Evolutionary conservation across 2,888 invertebrate genomes (phyloP).

Genomic region (Sinodicranocentrus sp.): DNA sequence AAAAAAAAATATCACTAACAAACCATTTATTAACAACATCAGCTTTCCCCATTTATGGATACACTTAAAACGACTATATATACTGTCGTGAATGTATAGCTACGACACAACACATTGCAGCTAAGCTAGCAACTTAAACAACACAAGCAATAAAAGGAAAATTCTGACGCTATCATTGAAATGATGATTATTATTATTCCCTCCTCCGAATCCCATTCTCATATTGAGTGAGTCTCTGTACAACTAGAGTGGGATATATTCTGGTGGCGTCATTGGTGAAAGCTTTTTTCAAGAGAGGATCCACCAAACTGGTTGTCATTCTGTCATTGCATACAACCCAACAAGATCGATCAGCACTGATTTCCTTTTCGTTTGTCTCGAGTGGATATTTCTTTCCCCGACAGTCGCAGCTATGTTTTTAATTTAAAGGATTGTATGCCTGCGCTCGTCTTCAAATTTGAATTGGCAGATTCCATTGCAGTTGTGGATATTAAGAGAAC

Average conservation of each 20-base stretch:
- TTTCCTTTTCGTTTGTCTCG: too few relatives aligned
- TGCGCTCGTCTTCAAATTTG: too few relatives aligned
- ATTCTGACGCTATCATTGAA: constrained; percentile 54
- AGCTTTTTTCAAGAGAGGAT: neutral
- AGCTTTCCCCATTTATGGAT: constrained; percentile 9
- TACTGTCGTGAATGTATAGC: neutral
- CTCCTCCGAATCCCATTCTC: constrained; percentile 47
- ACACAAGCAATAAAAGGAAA: constrained; percentile 60
- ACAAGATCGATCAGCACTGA: too few relatives aligned
- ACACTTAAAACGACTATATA: constrained; percentile 2
- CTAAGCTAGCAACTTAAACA: constrained; percentile 15
- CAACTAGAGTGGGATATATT: too few relatives aligned
- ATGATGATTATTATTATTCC: constrained; percentile 54
- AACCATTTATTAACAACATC: constrained; percentile 1
- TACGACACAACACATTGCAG: neutral
- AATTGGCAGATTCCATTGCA: too few relatives aligned
- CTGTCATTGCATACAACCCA: too few relatives aligned
- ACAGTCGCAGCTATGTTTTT: too few relatives aligned
- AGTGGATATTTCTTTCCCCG: too few relatives aligned
- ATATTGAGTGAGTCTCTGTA: too few relatives aligned
- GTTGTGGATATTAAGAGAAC: too few relatives aligned
- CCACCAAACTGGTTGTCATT: too few relatives aligned
- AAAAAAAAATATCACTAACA: neutral
- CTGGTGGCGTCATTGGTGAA: neutral
- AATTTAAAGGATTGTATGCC: too few relatives aligned